Evolutionary conservation across 1,140 invertebrate species (phyloP), one percentile per base, ranked within the genome.

Genomic region (Asobara japonica): DNA sequence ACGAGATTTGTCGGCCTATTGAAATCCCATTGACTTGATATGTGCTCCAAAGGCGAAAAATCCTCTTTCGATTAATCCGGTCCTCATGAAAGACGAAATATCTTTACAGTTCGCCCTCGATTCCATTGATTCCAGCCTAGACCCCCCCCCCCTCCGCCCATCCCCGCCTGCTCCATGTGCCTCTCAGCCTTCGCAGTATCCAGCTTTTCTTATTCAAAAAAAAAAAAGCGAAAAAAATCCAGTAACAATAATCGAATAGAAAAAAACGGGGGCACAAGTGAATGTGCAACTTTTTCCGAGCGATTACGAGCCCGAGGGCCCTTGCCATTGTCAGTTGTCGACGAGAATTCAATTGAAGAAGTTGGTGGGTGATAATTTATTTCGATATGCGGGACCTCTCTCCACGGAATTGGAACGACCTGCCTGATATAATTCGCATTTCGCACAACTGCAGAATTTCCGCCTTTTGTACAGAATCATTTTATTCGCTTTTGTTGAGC

Each of bases 281-380:
- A 18, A 56, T 56, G 22, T 25, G 51, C 41, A 45, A 56, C 6
- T 56, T 56, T 56, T 56, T 56, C 51, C 20, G 10, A 25, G 13
- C 51, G 22, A 56, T 56, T 56, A 25, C 22, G 51, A 56, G 51
- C 51, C 51, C 22, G 51, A 25, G 51, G 51, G 51, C 0, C 22
- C 25, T 27, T 56, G 13, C 51, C 51, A 56, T 56, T 56, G 51
- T 56, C 51, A 27, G 25, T 8, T 27, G 51, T 56, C 22, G 51
- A 51, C 45, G 45, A 56, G 51, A 56, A 56, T 56, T 56, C 20
- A 56, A 56, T 56, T 56, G 51, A 56, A 56, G 51, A 56, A 56
- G 51, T 56, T 56, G 51, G 51, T 25, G 51, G 18, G 20, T 56
- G 51, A 56, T 56, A 56, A 56, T 56, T 56, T 56, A 56, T 56